phyloP scores from a whole-genome alignment of 2,888 invertebrate species.

The Trissolcus japonicus region DNA sequence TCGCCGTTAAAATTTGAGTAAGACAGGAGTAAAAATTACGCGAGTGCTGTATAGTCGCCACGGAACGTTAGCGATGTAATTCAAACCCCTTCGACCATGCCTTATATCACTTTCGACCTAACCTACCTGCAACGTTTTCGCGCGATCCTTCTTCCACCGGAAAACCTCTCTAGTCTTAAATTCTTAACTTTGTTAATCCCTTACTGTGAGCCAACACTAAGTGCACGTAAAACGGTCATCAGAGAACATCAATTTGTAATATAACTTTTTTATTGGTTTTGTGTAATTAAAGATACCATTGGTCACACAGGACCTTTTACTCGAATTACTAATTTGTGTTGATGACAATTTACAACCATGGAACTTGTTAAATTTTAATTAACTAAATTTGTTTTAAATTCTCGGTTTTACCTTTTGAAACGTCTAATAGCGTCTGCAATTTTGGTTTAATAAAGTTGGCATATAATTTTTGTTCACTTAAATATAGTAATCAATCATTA shows the following conservation, averaged over 20 bases:
- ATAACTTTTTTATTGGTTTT: conserved; percentile 21
- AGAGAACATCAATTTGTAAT: conserved; percentile 26
- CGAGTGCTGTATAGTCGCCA: conserved; percentile 42
- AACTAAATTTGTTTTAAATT: no score
- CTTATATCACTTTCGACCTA: conserved; percentile 55
- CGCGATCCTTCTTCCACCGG: conserved; percentile 50
- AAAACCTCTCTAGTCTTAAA: conserved; percentile 23
- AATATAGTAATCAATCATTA: no score
- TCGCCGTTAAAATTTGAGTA: conserved; percentile 46
- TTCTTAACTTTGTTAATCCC: not conserved
- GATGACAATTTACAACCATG: no score
- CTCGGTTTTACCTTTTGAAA: no score
- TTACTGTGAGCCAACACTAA: conserved; percentile 18
- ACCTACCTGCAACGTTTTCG: conserved; percentile 48
- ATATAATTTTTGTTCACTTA: no score
- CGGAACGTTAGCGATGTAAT: conserved; percentile 55
- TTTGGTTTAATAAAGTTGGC: no score
- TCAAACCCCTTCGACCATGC: conserved; percentile 49
- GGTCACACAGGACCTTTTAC: no score
- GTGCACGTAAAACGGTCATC: conserved; percentile 26
- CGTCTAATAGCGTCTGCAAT: no score
- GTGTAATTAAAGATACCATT: conserved; percentile 11
- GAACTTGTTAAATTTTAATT: no score
- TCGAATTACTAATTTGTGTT: no score
- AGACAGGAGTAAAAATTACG: conserved; percentile 52